Evolutionary conservation across 2,113 vertebrate genomes (phyloP), one percentile per base, ranked within the genome.

Genomic region (Boleophthalmus pectinirostris): DNA sequence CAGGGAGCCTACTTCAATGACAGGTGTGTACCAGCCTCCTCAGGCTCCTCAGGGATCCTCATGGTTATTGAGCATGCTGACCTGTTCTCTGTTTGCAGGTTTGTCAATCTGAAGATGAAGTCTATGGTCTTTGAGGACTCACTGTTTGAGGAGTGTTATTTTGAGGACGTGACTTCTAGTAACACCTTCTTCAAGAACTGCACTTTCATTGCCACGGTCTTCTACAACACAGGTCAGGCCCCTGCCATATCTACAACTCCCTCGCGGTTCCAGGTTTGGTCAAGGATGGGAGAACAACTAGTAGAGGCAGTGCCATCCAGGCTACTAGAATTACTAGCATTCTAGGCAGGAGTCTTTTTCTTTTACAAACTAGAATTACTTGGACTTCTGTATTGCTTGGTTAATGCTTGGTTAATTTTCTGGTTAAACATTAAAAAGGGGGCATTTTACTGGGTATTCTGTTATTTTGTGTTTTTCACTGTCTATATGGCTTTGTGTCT

Each of bases 111-210:
- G 75, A 97, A 94, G 81, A 94, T 99, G 94, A 97, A 95, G 86
- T 98, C 97, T 0, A 97, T 99, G 92, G 94, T 94, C 0, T 99
- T 99, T 1, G 96, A 99, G 81, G 96, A 99, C 73, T 98, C 97
- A 0, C 87, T 98, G 33, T 99, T 99, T 3, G 96, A 98, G 79
- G 96, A 98, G 61, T 99, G 98, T 72, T 98, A 97, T 82, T 99
- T 99, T 0, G 98, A 99, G 86, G 97, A 98, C 23, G 93, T 99
- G 88, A 99, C 97, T 1, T 97, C 97, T 86, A 98, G 93, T 91
- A 97, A 98, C 91, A 98, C 96, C 21, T 99, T 99, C 92, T 99
- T 99, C 90, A 97, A 93, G 84, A 99, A 99, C 93, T 99, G 97
- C 93, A 97, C 96, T 3, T 98, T 99, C 73, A 94, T 99, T 71